These are phyloP conservation scores for Agapornis canus DNA, from an alignment of 2,797 vertebrate genomes.

Conservation along the genomic window DNA sequence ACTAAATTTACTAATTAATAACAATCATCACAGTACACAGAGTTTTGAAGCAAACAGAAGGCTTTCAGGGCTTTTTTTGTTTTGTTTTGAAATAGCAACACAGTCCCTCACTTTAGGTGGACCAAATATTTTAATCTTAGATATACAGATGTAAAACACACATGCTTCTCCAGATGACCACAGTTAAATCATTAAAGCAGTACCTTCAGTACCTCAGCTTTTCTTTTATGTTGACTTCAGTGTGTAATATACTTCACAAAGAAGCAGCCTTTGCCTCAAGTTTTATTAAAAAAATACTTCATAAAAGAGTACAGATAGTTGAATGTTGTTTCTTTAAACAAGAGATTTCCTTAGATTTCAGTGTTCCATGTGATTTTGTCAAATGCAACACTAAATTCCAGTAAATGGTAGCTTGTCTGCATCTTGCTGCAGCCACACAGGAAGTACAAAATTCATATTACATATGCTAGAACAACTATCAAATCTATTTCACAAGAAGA, in stretches of 20 bases:
- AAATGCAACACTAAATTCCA: neutral
- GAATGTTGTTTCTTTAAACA: neutral
- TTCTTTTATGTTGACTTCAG: neutral
- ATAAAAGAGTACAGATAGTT: neutral
- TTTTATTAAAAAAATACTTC: neutral
- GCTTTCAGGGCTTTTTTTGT: neutral
- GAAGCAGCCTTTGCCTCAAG: neutral
- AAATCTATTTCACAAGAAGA: neutral
- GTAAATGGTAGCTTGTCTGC: neutral
- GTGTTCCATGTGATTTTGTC: neutral
- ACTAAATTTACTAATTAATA: neutral
- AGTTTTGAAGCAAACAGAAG: neutral
- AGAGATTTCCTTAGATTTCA: neutral
- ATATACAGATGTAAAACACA: neutral
- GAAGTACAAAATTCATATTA: neutral
- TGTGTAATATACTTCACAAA: neutral
- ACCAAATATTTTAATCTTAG: neutral
- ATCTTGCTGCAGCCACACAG: neutral
- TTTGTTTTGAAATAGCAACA: neutral
- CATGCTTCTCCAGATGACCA: neutral
- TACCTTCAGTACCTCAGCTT: neutral
- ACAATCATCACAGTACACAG: neutral
- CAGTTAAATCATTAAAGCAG: neutral
- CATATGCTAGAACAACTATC: accelerated
- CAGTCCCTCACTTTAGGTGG: neutral